Evolutionary conservation across 1,140 invertebrate species (phyloP).

Genomic region (Dryas iulia): DNA sequence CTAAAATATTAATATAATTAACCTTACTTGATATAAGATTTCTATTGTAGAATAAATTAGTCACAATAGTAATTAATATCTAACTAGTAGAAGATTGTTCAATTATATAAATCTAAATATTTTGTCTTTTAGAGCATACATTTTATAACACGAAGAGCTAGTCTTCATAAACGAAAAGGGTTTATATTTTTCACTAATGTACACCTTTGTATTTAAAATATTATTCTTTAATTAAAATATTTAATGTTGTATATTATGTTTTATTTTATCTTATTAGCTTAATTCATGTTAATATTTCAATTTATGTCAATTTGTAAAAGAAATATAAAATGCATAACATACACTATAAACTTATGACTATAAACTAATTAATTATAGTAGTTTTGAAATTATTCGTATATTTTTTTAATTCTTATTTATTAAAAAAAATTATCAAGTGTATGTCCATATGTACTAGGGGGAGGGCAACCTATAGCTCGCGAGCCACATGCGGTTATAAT

Average conservation of each 20-base stretch:
- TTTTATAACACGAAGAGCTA: constrained; percentile 29
- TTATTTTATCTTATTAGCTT: constrained; percentile 16
- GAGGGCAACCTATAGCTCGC: too few relatives aligned
- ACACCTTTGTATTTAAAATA: constrained; percentile 58
- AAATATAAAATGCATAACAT: background rate
- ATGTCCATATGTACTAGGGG: too few relatives aligned
- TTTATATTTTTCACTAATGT: constrained; percentile 53
- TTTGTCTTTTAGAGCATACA: constrained; percentile 14
- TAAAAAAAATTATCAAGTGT: too few relatives aligned
- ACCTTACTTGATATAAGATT: background rate
- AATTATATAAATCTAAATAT: constrained; percentile 1
- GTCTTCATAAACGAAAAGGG: constrained; percentile 35
- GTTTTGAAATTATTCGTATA: too few relatives aligned
- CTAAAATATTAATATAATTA: background rate
- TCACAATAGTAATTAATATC: background rate
- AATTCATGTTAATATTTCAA: too few relatives aligned
- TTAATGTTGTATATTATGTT: constrained; percentile 10
- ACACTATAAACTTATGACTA: too few relatives aligned
- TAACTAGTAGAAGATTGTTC: constrained; percentile 4
- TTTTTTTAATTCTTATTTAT: too few relatives aligned
- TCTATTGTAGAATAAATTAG: background rate
- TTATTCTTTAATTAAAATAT: constrained; percentile 47
- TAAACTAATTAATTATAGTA: too few relatives aligned
- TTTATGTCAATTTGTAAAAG: too few relatives aligned
- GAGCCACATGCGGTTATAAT: too few relatives aligned